Evolutionary conservation across 2,888 invertebrate species (phyloP), one percentile per base, ranked within the genome.

Genomic region (Steinernema scapterisci): DNA sequence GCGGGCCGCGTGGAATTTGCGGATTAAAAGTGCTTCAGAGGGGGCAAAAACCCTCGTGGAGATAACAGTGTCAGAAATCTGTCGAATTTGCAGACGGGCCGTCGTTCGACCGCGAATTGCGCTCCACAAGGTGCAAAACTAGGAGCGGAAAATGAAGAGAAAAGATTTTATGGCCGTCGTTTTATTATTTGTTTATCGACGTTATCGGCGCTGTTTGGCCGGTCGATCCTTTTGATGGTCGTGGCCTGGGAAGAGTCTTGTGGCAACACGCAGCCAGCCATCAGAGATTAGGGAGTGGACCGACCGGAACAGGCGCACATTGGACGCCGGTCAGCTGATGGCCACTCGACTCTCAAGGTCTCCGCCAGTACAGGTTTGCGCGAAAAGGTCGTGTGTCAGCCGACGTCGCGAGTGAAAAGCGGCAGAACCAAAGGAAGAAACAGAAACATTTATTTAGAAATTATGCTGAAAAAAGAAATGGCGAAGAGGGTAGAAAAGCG

Each of bases 141-240:
- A 48, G 48, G 19, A 48, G 19, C 48, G 48, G 19, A 48, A 13
- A 16, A 48, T n/a, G n/a, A 16, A 19, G 13, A 48, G 19, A 44
- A 7, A 16, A 5, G 48, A 48, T 48, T 48, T 48, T 16, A 48
- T 48, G 48, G 48, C 48, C n/a, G 19, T 19, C n/a, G 48, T 13
- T 48, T 48, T 48, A 48, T 48, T 48, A 48, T 19, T 21, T 54
- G 54, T 54, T 54, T 54, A 54, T 54, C 54, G 54, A 21, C 54
- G 23, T 25, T 54, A 54, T 54, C 54, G 13, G 23, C 23, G 23
- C 13, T 54, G 23, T 54, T 54, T 54, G 3, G 21, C 25, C 25
- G 23, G 54, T 23, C 25, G 54, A 48, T 48, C 48, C 38, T 38
- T 9, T 38, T 38, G 38, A 38, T 38, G 9, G 38, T 25, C 5